Evolutionary conservation across 2,888 invertebrate genomes (phyloP).

Genomic region (Idaea dimidiata): DNA sequence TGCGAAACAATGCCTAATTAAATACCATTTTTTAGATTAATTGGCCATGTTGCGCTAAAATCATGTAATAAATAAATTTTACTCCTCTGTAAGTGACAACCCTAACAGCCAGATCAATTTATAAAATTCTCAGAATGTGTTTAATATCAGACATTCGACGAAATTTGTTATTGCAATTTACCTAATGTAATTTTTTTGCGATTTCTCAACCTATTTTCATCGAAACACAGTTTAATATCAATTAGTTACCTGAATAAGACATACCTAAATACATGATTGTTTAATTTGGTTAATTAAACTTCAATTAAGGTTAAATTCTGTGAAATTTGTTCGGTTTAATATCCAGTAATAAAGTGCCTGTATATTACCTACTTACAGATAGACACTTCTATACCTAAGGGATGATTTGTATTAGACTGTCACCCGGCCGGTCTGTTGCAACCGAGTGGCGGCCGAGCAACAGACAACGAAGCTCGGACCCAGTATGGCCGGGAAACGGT

Average conservation of each 20-base stretch:
- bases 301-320: neutral
- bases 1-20: too few relatives aligned
- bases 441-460: too few relatives aligned
- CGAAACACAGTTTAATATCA: constrained; percentile 8
- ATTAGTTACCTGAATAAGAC: constrained; percentile 6
- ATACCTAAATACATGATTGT: neutral
- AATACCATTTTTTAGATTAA: too few relatives aligned
- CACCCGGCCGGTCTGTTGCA: too few relatives aligned
- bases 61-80: neutral
- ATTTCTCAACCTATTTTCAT: constrained; percentile 15
- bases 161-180: constrained; percentile 21
- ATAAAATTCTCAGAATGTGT: constrained; percentile 16
- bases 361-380: neutral
- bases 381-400: too few relatives aligned
- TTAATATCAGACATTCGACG: constrained; percentile 19
- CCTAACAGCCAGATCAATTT: constrained; percentile 4
- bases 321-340: neutral
- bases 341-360: neutral
- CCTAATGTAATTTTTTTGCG: constrained; percentile 20
- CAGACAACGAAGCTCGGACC: too few relatives aligned
- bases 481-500: too few relatives aligned
- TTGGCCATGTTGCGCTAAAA: too few relatives aligned
- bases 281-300: neutral
- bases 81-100: neutral
- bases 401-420: too few relatives aligned